Percentiles rank a stretch among this genome's conserved stretches.
Conservation (phyloP, 1,140 invertebrate genomes). For the Chlorops oryzae region DNA sequence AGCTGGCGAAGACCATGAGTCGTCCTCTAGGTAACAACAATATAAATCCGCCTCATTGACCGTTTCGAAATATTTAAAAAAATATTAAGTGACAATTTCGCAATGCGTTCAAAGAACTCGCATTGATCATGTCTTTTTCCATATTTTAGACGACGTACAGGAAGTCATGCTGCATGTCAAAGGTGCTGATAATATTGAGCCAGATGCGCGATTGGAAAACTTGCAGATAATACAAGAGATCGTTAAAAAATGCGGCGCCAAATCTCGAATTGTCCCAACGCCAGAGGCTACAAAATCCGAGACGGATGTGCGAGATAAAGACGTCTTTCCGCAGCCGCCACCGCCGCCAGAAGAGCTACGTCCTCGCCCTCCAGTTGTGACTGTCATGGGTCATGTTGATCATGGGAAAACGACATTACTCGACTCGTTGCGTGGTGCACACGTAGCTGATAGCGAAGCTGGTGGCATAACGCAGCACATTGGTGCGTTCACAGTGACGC, state of each 20-base stretch:
- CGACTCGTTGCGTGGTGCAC: conserved; percentile 79
- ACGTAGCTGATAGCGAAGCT: conserved; percentile 86
- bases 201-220: conserved; percentile 50
- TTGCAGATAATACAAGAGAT: conserved; percentile 57
- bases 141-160: conserved; percentile 59
- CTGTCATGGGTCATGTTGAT: conserved; percentile 99
- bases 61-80: no score
- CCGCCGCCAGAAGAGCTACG: conserved; percentile 58
- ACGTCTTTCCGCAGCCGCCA: conserved; percentile 55
- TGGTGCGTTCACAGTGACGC: conserved; percentile 85
- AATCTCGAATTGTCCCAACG: conserved; percentile 52
- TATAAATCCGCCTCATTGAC: no score
- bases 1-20: conserved; percentile 59
- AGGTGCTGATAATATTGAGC: conserved; percentile 50
- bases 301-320: conserved; percentile 44
- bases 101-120: conserved; percentile 4
- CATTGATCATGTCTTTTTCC: not conserved
- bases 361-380: conserved; percentile 81
- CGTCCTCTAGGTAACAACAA: conserved; percentile 45
- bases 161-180: conserved; percentile 62
- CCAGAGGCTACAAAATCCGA: conserved; percentile 49
- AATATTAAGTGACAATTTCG: not conserved
- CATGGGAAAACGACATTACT: conserved; percentile 98
- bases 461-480: conserved; percentile 99
- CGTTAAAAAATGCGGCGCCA: conserved; percentile 59